These are phyloP conservation scores for Agrilus planipennis DNA, from an alignment of 1,140 invertebrate genomes.

Conservation along the genomic window DNA sequence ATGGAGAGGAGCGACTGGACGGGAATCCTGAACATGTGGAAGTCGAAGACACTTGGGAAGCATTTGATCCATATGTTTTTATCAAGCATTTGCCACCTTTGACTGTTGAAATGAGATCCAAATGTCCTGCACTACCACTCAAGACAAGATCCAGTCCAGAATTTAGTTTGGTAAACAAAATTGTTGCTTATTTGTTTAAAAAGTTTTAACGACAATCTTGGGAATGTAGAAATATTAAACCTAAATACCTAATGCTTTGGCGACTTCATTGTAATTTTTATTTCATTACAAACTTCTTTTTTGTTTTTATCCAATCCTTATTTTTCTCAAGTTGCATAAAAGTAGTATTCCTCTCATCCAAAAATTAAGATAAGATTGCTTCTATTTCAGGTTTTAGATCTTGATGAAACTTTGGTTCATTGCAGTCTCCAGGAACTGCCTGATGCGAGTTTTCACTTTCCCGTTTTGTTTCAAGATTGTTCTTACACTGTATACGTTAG, in stretches of 20 bases:
- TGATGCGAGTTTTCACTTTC: constrained; percentile 88
- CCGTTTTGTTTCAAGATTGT: constrained; percentile 82
- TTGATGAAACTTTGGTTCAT: constrained; percentile 91
- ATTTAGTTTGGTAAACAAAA: constrained; percentile 72
- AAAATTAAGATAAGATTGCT: neutral
- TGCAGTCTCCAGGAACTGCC: constrained; percentile 86
- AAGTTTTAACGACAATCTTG: too few relatives aligned
- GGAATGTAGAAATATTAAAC: too few relatives aligned
- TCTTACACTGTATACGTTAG: constrained; percentile 73
- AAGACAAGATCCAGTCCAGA: constrained; percentile 88
- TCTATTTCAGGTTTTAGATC: constrained; percentile 42
- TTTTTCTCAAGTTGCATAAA: too few relatives aligned
- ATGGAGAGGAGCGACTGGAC: constrained; percentile 34
- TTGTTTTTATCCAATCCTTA: too few relatives aligned
- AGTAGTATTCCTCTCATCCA: too few relatives aligned
- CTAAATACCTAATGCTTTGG: neutral
- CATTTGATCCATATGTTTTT: constrained; percentile 82
- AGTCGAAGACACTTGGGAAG: constrained; percentile 57
- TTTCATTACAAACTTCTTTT: too few relatives aligned
- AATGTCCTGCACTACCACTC: constrained; percentile 81
- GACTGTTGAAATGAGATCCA: constrained; percentile 71
- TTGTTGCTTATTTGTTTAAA: constrained; percentile 2
- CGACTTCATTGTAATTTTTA: neutral
- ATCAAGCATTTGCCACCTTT: constrained; percentile 87
- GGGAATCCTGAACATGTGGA: constrained; percentile 39